phyloP scores from a whole-genome alignment of 2,888 invertebrate species.

The Rhagonycha lutea region DNA sequence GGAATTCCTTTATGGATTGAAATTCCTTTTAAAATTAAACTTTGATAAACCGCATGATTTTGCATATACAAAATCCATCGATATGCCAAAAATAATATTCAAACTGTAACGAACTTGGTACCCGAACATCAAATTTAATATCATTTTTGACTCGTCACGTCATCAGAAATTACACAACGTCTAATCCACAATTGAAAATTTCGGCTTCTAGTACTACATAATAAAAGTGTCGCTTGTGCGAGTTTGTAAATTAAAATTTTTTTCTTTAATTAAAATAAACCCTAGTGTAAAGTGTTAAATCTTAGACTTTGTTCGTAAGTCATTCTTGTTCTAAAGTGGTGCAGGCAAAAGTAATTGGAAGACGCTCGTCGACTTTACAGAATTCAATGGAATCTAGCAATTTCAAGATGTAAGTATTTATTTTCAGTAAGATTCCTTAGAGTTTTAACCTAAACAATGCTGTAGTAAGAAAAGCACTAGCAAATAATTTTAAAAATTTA shows the following conservation, averaged over 20 bases:
- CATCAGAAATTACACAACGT: neutral
- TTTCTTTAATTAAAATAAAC: conserved; percentile 31
- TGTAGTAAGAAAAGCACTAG: conserved; percentile 35
- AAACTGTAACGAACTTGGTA: conserved; percentile 17
- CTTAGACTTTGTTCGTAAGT: conserved; percentile 28
- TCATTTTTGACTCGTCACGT: neutral
- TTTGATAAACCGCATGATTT: conserved; percentile 38
- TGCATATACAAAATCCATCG: conserved; percentile 31
- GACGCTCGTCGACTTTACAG: conserved; percentile 26
- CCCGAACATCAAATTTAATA: neutral
- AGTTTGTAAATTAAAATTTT: conserved; percentile 24
- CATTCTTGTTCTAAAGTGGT: conserved; percentile 26
- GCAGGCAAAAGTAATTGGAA: conserved; percentile 37
- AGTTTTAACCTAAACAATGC: conserved; percentile 38
- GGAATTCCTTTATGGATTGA: conserved; percentile 38
- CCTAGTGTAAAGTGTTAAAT: conserved; percentile 31
- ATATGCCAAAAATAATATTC: conserved; percentile 29
- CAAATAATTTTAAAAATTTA: conserved; percentile 40
- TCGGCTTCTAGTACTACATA: neutral
- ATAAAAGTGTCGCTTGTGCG: conserved; percentile 23
- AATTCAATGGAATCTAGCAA: conserved; percentile 37
- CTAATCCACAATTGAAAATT: neutral
- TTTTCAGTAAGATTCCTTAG: conserved; percentile 34
- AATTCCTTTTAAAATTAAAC: conserved; percentile 39
- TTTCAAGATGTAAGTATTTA: conserved; percentile 36